A percentile compares a stretch with the other conserved stretches of the same genome.
Conservation (phyloP, 2,888 invertebrate genomes). For the Cacoxenus indagator region DNA sequence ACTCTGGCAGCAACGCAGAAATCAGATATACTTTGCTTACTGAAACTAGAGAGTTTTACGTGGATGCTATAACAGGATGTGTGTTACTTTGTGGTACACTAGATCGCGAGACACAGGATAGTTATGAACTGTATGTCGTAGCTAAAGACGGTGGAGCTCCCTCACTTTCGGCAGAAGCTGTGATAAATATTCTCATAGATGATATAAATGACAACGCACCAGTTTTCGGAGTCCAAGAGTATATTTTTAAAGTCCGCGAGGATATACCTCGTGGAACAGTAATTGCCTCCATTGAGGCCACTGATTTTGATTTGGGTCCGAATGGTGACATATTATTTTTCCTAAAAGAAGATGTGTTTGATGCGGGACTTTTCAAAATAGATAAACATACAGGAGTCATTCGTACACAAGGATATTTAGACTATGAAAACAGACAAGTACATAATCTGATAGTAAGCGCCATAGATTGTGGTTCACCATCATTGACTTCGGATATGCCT, state of each 20-base stretch:
- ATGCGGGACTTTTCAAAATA: slow-evolving; percentile 77
- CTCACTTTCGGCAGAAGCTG: slow-evolving; percentile 83
- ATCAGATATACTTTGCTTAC: slow-evolving; percentile 82
- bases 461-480: slow-evolving; percentile 86
- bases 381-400: slow-evolving; percentile 89
- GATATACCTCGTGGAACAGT: slow-evolving; percentile 91
- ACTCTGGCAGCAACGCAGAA: slow-evolving; percentile 84
- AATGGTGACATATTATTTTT: slow-evolving; percentile 87
- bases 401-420: slow-evolving; percentile 81
- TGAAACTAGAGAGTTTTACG: slow-evolving; percentile 82
- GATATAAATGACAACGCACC: slow-evolving; percentile 94
- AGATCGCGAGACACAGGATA: slow-evolving; percentile 87
- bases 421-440: slow-evolving; percentile 91
- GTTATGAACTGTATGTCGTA: slow-evolving; percentile 83
- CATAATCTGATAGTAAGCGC: slow-evolving; percentile 90
- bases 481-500: slow-evolving; percentile 83
- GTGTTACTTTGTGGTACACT: slow-evolving; percentile 82
- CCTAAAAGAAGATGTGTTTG: slow-evolving; percentile 74
- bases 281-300: slow-evolving; percentile 84
- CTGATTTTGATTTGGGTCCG: slow-evolving; percentile 87
- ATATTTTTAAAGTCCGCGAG: slow-evolving; percentile 87
- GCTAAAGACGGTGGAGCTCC: slow-evolving; percentile 82
- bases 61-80: slow-evolving; percentile 83
- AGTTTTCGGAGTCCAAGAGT: slow-evolving; percentile 81
- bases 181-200: slow-evolving; percentile 85